Evolutionary conservation across 2,888 invertebrate genomes (phyloP).

Genomic region (Macaria liturata): DNA sequence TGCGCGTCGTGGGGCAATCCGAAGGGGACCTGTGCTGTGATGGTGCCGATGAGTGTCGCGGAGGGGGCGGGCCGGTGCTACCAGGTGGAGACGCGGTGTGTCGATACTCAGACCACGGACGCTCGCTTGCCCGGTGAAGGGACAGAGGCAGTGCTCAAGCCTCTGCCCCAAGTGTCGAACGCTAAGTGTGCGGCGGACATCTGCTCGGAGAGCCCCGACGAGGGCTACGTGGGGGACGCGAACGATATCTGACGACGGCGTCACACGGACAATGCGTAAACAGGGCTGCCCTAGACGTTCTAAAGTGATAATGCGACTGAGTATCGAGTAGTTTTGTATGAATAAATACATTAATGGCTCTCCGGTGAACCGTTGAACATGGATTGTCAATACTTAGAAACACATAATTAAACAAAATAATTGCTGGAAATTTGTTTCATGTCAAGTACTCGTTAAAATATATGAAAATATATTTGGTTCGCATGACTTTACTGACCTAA

Average conservation of each 20-base stretch:
- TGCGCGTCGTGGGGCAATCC: constrained; percentile 76
- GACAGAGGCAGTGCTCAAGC: constrained; percentile 68
- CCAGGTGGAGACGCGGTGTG: constrained; percentile 84
- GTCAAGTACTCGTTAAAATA: too few relatives aligned
- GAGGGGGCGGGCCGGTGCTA: constrained; percentile 73
- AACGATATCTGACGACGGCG: constrained; percentile 87
- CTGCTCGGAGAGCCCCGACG: constrained; percentile 92
- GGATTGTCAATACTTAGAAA: too few relatives aligned
- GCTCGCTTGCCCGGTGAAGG: constrained; percentile 68
- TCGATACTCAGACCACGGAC: constrained; percentile 85
- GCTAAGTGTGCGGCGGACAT: constrained; percentile 78
- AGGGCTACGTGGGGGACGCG: constrained; percentile 93
- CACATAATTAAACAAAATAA: background rate
- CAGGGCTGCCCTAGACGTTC: constrained; percentile 72
- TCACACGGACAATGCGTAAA: constrained; percentile 67
- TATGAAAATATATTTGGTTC: too few relatives aligned
- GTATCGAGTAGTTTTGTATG: constrained; percentile 72
- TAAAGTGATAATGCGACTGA: constrained; percentile 82
- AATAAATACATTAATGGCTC: constrained; percentile 48
- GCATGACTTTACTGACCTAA: constrained; percentile 28
- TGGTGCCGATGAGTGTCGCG: constrained; percentile 73
- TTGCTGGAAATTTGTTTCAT: too few relatives aligned
- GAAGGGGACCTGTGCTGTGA: constrained; percentile 79
- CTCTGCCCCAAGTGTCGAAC: constrained; percentile 71
- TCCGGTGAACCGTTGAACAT: constrained; percentile 33